Percentiles rank a stretch among this genome's conserved stretches.
Evolutionary conservation across 2,888 invertebrate genomes (phyloP).

Genomic region (Amphipoea oculea): DNA sequence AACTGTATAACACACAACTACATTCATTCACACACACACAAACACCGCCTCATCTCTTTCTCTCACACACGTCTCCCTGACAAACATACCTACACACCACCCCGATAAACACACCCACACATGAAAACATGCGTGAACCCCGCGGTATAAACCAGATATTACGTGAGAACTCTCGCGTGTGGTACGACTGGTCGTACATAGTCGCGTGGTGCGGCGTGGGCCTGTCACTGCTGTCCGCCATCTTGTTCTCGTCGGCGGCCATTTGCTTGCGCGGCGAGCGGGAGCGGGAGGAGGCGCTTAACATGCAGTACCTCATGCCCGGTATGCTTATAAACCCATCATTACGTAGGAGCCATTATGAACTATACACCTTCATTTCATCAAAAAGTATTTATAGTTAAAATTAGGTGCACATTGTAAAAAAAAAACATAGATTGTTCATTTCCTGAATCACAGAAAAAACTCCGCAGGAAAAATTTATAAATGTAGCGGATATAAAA

Average conservation of each 20-base stretch:
- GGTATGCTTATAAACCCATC: constrained; percentile 90
- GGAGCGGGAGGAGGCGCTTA: constrained; percentile 98
- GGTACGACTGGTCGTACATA: constrained; percentile 99
- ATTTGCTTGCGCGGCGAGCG: constrained; percentile 98
- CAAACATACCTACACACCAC: constrained; percentile 12
- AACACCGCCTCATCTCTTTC: background rate
- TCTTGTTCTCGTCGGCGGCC: constrained; percentile 98
- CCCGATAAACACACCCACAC: background rate
- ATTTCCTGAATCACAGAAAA: background rate
- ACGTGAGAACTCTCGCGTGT: constrained; percentile 95
- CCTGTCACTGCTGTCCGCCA: constrained; percentile 96
- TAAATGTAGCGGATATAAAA: background rate
- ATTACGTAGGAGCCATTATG: constrained; percentile 41
- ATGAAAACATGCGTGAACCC: constrained; percentile 41
- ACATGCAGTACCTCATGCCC: constrained; percentile 99
- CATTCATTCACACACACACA: background rate
- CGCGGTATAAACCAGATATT: constrained; percentile 93
- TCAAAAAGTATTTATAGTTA: background rate
- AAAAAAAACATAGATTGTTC: background rate
- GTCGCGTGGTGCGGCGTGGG: constrained; percentile 99
- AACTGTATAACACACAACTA: constrained; percentile 2
- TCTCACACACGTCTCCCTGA: background rate
- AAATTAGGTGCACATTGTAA: background rate
- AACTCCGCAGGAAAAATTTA: no score
- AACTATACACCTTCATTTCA: constrained; percentile 3